Conservation (phyloP, 2,113 vertebrate species). For the Mastomys coucha region DNA sequence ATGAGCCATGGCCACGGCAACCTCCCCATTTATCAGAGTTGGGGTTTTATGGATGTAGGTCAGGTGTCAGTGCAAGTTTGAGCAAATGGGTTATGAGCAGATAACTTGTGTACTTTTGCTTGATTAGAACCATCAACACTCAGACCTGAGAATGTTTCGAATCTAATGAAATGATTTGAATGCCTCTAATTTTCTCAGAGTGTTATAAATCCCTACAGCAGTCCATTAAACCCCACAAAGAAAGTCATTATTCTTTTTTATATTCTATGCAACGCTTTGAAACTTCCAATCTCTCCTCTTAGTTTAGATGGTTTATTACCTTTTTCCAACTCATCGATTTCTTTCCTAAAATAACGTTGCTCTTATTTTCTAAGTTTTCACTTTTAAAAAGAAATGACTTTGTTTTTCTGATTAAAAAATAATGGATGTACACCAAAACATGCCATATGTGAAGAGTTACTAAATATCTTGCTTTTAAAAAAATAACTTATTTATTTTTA, state of each 20-base stretch:
- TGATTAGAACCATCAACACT: background rate
- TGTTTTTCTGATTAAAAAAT: background rate
- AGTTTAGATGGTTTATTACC: background rate
- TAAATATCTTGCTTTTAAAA: background rate
- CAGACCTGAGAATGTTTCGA: background rate
- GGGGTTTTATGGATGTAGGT: background rate
- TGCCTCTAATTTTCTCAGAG: background rate
- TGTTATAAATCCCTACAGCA: background rate
- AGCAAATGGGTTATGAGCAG: background rate
- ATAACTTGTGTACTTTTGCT: background rate
- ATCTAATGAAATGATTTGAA: background rate
- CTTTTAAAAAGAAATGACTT: background rate
- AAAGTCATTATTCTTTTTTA: background rate
- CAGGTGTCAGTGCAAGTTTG: too few species aligned
- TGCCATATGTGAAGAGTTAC: background rate
- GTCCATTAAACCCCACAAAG: background rate
- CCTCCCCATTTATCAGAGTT: background rate
- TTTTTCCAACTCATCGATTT: background rate
- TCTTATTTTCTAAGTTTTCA: background rate
- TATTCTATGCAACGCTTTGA: background rate
- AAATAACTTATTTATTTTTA: too few species aligned
- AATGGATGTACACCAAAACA: background rate
- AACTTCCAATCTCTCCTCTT: constrained; percentile 5
- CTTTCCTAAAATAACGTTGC: background rate
- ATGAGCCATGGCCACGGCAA: fast-evolving